Evolutionary conservation across 2,113 vertebrate species (phyloP).

Genomic region (Takifugu flavidus): DNA sequence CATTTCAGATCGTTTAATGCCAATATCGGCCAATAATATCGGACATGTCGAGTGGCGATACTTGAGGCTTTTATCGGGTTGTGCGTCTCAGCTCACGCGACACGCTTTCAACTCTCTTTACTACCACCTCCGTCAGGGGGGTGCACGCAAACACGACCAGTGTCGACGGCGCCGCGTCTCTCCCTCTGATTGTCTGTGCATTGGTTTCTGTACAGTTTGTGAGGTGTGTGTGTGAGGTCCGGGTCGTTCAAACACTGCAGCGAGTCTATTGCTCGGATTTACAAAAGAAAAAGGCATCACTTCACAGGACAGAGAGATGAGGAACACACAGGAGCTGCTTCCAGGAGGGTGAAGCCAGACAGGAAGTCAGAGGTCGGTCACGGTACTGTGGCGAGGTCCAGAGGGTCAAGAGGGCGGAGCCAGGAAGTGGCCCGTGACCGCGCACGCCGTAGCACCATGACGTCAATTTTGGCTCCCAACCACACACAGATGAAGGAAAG

Average conservation of each 20-base stretch:
- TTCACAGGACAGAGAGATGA: constrained; percentile 59
- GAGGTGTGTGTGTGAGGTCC: constrained; percentile 69
- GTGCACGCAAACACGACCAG: constrained; percentile 45
- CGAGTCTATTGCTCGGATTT: constrained; percentile 74
- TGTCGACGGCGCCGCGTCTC: constrained; percentile 12
- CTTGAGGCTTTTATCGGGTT: too few relatives aligned
- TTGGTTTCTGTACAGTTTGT: constrained; percentile 62
- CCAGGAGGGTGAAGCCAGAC: constrained; percentile 37
- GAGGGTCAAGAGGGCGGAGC: too few relatives aligned
- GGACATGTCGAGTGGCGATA: too few relatives aligned
- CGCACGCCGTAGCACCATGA: constrained; percentile 46
- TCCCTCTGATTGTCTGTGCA: constrained; percentile 80
- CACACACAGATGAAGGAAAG: too few relatives aligned
- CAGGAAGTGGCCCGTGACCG: not conserved
- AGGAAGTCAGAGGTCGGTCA: too few relatives aligned
- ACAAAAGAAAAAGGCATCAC: constrained; percentile 64
- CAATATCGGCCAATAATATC: too few relatives aligned
- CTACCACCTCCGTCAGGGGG: not conserved
- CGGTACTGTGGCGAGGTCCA: too few relatives aligned
- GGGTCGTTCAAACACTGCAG: constrained; percentile 68
- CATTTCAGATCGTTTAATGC: too few relatives aligned
- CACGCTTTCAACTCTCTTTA: too few relatives aligned
- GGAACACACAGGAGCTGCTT: constrained; percentile 47
- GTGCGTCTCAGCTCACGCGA: too few relatives aligned
- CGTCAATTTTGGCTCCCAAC: constrained; percentile 14